Base-by-base conservation (phyloP, 2,888 invertebrate species). In the Platypus cylindrus region DNA sequence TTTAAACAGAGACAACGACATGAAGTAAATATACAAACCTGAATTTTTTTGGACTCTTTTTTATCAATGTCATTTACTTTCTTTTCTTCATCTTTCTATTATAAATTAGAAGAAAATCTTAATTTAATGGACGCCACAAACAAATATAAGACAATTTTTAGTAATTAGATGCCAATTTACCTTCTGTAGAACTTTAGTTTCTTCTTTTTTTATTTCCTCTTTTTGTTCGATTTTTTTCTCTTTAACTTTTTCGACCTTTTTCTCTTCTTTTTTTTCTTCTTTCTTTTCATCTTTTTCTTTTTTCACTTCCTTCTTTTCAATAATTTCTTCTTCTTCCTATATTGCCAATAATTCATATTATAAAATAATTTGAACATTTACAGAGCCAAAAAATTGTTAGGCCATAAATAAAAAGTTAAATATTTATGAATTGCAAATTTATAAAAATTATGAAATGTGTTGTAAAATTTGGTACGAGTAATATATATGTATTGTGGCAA, bases 141-240 rank as follows among this genome's bases (percentile, higher is more conserved):
- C 3, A 15, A 29, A 36, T 9, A 17, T 13, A 30, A 17, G 37
- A 36, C 32, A 14, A 23, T 27, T 37, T 26, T 28, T 46, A 27
- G 44, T n/a, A n/a, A n/a, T n/a, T n/a, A n/a, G n/a, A n/a, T n/a
- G n/a, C n/a, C n/a, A n/a, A n/a, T n/a, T 46, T 34, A 48, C 41
- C 41, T 42, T 42, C 30, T 42, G 41, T 53, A 67, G 64, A 25
- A 45, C 45, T 38, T 48, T 48, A 30, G 38, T 43, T 26, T 49
- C 48, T 24, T 41, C 42, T 32, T 44, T 43, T 34, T 49, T 49
- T 38, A 52, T 47, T 46, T 52, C 49, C 40, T 51, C 52, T 45
- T 60, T 57, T 40, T 56, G 60, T 40, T 53, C 54, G 38, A 64
- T 50, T 20, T 56, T 51, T 31, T 58, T 50, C 30, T 65, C 60